Conservation (phyloP, 2,888 invertebrate genomes). For the Harpalus rufipes region DNA sequence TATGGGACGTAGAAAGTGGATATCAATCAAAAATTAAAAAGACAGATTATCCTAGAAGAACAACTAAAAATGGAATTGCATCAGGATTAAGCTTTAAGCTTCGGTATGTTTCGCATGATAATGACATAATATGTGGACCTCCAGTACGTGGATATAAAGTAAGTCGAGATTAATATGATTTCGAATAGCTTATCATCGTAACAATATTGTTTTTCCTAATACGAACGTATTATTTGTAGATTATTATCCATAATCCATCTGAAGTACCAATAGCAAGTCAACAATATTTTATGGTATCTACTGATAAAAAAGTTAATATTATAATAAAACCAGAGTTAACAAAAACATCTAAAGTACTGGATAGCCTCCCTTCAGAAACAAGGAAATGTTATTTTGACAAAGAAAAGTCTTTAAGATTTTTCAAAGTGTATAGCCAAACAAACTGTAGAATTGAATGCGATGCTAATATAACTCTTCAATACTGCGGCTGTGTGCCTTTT, state of each 20-base stretch:
- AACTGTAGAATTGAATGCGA: not conserved
- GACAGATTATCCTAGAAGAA: not conserved
- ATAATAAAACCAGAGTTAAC: constrained; percentile 3
- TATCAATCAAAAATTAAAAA: not conserved
- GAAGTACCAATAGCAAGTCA: not conserved
- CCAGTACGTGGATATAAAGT: not conserved
- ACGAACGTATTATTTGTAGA: not conserved
- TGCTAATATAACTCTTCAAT: not conserved
- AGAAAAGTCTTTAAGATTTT: no score
- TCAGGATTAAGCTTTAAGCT: constrained; percentile 9
- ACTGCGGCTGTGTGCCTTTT: not conserved
- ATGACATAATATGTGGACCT: not conserved
- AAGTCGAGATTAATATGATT: not conserved
- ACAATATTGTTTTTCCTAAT: no score
- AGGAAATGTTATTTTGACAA: no score
- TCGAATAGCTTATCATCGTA: no score
- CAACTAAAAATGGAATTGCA: not conserved
- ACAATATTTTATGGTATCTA: not conserved
- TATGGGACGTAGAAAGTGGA: not conserved
- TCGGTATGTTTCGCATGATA: not conserved
- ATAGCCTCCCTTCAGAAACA: not conserved
- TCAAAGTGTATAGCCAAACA: not conserved
- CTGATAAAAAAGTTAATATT: not conserved
- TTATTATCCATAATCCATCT: not conserved
- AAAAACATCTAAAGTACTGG: not conserved